Conservation (phyloP, 2,888 invertebrate species). For the Oscheius sp. region DNA sequence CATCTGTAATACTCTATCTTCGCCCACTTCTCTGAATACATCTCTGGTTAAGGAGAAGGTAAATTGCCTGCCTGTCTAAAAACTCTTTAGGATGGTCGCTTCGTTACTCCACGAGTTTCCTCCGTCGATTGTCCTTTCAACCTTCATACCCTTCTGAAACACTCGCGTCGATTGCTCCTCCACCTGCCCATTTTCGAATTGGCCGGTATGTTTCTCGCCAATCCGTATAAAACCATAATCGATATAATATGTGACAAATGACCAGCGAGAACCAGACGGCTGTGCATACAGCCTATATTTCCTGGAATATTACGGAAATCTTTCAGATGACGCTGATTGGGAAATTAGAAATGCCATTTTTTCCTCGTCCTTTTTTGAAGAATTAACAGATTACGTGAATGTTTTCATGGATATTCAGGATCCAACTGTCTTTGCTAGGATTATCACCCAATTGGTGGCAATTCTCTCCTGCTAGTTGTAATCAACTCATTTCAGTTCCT, state of each 20-base stretch:
- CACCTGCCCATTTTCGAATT: constrained; percentile 29
- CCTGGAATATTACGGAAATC: neutral
- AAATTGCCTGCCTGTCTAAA: neutral
- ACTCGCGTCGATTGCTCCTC: constrained; percentile 26
- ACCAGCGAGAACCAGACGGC: constrained; percentile 4
- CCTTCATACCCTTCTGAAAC: constrained; percentile 8
- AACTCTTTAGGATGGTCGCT: neutral
- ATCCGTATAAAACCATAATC: constrained; percentile 4
- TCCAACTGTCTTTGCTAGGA: constrained; percentile 19
- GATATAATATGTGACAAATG: constrained; percentile 12
- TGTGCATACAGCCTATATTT: constrained; percentile 1
- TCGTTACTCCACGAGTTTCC: neutral
- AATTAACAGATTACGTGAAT: neutral
- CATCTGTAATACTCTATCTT: neutral
- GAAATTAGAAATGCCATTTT: neutral
- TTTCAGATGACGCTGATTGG: constrained; percentile 1
- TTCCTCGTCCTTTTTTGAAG: neutral
- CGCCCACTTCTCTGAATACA: neutral
- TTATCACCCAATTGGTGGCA: constrained; percentile 15
- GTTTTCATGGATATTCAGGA: constrained; percentile 19
- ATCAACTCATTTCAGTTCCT: neutral
- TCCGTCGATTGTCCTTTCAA: constrained; percentile 6
- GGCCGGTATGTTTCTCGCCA: neutral
- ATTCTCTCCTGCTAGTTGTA: neutral
- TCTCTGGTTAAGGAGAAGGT: neutral